A percentile compares a stretch with the other conserved stretches of the same genome.
Conservation (phyloP, 2,113 vertebrate species). For the Gnathonemus echidnorhynchus region DNA sequence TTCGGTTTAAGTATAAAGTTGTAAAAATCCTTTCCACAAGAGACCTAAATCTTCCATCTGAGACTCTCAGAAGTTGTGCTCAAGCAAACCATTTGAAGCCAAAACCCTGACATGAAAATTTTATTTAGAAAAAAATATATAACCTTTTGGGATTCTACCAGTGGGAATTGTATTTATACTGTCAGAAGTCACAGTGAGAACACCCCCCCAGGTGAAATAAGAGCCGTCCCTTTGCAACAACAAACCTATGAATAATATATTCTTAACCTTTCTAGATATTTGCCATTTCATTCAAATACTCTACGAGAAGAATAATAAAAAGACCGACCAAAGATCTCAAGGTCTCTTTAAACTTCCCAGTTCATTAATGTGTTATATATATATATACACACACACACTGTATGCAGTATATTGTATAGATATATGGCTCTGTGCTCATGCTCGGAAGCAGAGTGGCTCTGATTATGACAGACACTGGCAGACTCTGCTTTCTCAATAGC, state of each 20-base stretch:
- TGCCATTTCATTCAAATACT: not conserved
- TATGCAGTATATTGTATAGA: too few species aligned
- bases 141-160: slow-evolving; percentile 4
- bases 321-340: not conserved
- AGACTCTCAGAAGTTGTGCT: not conserved
- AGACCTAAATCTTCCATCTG: not conserved
- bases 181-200: not conserved
- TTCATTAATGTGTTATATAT: not conserved
- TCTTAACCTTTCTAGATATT: slow-evolving; percentile 7
- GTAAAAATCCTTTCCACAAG: not conserved
- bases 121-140: not conserved
- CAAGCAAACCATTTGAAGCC: slow-evolving; percentile 1
- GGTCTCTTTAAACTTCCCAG: not conserved
- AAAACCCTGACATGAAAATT: not conserved
- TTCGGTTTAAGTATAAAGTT: not conserved
- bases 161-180: slow-evolving; percentile 10
- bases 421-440: not conserved
- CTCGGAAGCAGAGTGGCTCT: not conserved
- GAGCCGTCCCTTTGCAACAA: not conserved
- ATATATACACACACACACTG: too few species aligned
- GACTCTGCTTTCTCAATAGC: not conserved
- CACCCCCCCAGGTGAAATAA: not conserved
- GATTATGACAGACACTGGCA: not conserved
- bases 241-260: slow-evolving; percentile 3
- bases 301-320: not conserved